phyloP scores from a whole-genome alignment of 2,888 invertebrate genomes.

The Cephus sareptanus region DNA sequence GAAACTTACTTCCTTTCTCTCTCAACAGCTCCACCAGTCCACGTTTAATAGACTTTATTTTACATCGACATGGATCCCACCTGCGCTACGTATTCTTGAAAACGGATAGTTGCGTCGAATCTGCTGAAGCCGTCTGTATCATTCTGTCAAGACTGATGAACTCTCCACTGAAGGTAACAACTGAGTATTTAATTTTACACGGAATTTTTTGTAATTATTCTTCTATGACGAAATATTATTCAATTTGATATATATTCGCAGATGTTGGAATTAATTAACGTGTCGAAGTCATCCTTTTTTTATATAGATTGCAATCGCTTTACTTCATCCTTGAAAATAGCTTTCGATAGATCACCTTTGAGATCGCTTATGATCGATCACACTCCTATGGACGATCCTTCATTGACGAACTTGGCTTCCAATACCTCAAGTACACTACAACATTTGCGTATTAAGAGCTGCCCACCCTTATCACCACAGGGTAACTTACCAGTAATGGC shows the following conservation, averaged over 20 bases:
- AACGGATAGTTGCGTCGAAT: constrained; percentile 29
- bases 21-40: constrained; percentile 12
- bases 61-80: constrained; percentile 26
- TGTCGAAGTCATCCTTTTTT: constrained; percentile 35
- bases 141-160: constrained; percentile 28
- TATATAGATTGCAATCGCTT: constrained; percentile 48
- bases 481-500: constrained; percentile 34
- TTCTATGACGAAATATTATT: background rate
- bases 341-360: constrained; percentile 36
- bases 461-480: constrained; percentile 46
- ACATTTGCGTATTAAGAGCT: constrained; percentile 48
- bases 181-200: background rate
- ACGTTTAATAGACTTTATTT: constrained; percentile 23
- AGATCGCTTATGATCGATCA: constrained; percentile 38
- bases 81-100: constrained; percentile 29
- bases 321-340: constrained; percentile 42
- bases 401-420: constrained; percentile 34
- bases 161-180: constrained; percentile 19
- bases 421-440: constrained; percentile 44
- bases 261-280: constrained; percentile 47
- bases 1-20: constrained; percentile 33
- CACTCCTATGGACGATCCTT: constrained; percentile 34
- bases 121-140: constrained; percentile 30
- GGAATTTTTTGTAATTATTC: background rate
- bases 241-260: constrained; percentile 12